These are phyloP conservation scores for Apteryx mantelli DNA, from an alignment of 2,113 vertebrate genomes.

Conservation along the genomic window DNA sequence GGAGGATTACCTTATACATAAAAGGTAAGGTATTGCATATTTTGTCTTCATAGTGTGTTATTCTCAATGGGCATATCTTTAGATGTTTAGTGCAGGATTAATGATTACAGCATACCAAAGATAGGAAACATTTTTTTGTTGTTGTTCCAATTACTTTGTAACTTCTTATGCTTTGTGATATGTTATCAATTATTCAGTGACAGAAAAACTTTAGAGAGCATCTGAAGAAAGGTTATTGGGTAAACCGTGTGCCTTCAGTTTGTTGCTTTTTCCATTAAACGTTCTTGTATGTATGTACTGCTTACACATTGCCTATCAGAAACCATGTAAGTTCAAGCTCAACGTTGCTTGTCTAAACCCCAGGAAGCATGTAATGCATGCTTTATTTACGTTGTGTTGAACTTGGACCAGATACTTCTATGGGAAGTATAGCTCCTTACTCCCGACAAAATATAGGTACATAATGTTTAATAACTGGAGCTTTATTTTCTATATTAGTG, in stretches of 20 bases:
- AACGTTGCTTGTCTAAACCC: background rate
- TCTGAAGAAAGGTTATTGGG: background rate
- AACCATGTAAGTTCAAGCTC: background rate
- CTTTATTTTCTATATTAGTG: background rate
- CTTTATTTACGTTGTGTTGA: background rate
- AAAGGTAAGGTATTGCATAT: slow-evolving; percentile 79
- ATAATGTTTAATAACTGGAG: background rate
- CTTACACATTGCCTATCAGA: background rate
- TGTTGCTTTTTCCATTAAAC: background rate
- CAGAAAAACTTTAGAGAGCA: background rate
- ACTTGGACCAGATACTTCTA: background rate
- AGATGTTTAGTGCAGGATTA: background rate
- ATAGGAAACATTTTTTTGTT: background rate
- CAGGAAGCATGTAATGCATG: background rate
- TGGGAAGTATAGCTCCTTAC: background rate
- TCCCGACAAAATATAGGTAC: background rate
- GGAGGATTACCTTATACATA: slow-evolving; percentile 99
- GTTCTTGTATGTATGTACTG: background rate
- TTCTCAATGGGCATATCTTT: background rate
- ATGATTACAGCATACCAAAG: background rate
- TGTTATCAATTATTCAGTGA: background rate
- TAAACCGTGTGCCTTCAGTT: background rate
- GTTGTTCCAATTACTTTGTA: background rate
- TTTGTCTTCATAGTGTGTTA: background rate
- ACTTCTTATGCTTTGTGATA: background rate